These are phyloP conservation scores for Centropus unirufus DNA, from an alignment of 2,113 vertebrate species.

Conservation along the genomic window DNA sequence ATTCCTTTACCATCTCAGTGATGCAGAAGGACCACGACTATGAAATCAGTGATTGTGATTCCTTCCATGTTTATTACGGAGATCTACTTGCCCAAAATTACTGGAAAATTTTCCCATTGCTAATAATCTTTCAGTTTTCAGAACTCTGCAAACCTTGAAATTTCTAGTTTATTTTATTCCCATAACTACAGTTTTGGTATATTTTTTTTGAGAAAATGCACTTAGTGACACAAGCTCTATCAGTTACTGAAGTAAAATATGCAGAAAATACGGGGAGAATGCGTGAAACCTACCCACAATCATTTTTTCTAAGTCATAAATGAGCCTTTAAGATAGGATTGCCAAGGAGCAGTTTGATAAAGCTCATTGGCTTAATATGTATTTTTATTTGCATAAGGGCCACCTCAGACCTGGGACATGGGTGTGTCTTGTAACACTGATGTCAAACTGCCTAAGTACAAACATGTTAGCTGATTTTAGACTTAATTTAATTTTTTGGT, in stretches of 20 bases:
- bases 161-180: neutral
- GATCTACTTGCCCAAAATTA: neutral
- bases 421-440: neutral
- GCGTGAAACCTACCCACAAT: neutral
- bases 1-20: neutral
- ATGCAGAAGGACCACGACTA: neutral
- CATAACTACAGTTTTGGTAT: neutral
- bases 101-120: neutral
- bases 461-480: neutral
- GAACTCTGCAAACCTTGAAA: neutral
- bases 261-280: neutral
- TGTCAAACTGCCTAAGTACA: neutral
- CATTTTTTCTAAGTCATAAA: neutral
- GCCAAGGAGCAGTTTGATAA: neutral
- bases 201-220: neutral
- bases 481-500: neutral
- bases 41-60: neutral
- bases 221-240: neutral
- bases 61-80: neutral
- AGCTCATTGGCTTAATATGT: neutral
- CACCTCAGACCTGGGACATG: neutral
- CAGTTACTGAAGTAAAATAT: neutral
- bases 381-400: neutral
- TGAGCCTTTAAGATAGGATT: neutral
- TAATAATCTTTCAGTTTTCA: conserved; percentile 6